Percentiles rank a stretch among this genome's conserved stretches.
These are phyloP conservation scores for Phylloscopus collybita DNA, from an alignment of 2,797 vertebrate species.

Conservation along the genomic window DNA sequence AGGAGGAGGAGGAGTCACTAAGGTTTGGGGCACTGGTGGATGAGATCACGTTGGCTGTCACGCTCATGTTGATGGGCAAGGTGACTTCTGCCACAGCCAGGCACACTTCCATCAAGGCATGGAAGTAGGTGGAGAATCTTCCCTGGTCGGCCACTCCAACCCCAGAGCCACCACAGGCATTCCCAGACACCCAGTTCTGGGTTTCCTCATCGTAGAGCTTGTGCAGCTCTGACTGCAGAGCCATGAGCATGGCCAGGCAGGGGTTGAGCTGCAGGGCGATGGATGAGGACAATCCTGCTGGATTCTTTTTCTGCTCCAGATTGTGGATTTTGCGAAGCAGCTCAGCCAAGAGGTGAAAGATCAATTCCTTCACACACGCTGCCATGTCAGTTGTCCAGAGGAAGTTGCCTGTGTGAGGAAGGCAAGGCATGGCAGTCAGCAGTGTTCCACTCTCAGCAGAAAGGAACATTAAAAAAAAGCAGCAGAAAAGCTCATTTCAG, in stretches of 20 bases:
- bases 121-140: conserved; percentile 96
- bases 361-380: conserved; percentile 91
- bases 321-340: conserved; percentile 92
- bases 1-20: conserved; percentile 95
- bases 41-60: conserved; percentile 84
- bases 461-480: background rate
- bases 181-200: conserved; percentile 88
- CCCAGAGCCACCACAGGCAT: conserved; percentile 79
- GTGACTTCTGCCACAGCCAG: conserved; percentile 96
- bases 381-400: conserved; percentile 97
- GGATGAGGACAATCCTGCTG: conserved; percentile 88
- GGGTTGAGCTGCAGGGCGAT: conserved; percentile 95
- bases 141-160: conserved; percentile 86
- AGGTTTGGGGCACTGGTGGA: conserved; percentile 89
- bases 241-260: conserved; percentile 95
- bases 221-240: conserved; percentile 93
- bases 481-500: background rate
- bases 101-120: conserved; percentile 96
- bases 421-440: background rate
- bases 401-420: conserved; percentile 84
- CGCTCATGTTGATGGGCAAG: conserved; percentile 89
- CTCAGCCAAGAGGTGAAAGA: conserved; percentile 93
- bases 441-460: background rate
- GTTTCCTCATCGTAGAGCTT: conserved; percentile 96
- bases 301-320: conserved; percentile 90